Conservation (phyloP, 2,888 invertebrate species). For the Cordilura impudica region DNA sequence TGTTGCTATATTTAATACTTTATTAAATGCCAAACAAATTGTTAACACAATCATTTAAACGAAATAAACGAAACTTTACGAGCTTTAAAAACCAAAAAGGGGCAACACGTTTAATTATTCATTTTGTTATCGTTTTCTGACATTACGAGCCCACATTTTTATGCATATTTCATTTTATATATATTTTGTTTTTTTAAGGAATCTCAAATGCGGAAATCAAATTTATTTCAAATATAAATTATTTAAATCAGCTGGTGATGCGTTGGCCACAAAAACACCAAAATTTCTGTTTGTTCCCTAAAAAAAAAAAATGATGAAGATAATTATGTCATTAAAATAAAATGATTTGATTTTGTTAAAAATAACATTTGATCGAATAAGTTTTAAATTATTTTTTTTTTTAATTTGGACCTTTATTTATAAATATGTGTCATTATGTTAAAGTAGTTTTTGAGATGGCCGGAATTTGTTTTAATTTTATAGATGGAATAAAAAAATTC, state of each 20-base stretch:
- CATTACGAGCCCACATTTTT: background rate
- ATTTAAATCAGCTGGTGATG: background rate
- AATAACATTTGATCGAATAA: background rate
- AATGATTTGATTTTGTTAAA: background rate
- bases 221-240: background rate
- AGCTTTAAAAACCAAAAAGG: background rate
- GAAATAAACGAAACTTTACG: background rate
- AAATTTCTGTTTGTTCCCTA: background rate
- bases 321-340: background rate
- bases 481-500: no score
- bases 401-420: background rate
- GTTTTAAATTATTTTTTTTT: no score
- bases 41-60: slow-evolving; percentile 32
- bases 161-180: background rate
- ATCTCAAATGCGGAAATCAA: slow-evolving; percentile 12
- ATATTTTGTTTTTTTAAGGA: background rate
- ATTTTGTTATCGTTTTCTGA: background rate
- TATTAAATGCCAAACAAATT: slow-evolving; percentile 26
- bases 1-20: slow-evolving; percentile 20
- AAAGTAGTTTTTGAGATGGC: background rate
- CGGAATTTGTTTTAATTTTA: no score
- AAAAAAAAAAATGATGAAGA: background rate
- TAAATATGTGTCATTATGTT: background rate
- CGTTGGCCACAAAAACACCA: background rate
- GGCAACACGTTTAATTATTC: background rate